These are phyloP conservation scores for Drosophila ezoana DNA, from an alignment of 2,888 invertebrate species.

Conservation along the genomic window DNA sequence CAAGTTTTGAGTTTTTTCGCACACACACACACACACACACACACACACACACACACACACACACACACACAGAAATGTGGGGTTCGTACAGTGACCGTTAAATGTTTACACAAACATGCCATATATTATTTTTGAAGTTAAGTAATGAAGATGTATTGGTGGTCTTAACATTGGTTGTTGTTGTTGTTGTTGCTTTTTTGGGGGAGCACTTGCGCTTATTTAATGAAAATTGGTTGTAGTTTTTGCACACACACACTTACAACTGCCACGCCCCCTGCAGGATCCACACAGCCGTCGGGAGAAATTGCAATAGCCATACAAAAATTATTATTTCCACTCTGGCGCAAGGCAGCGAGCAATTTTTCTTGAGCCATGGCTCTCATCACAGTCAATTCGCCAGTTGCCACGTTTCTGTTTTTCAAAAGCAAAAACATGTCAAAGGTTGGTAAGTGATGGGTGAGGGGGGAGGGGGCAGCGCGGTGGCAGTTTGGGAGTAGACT, in stretches of 20 bases:
- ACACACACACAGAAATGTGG: constrained; percentile 8
- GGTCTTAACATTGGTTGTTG: constrained; percentile 31
- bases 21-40: not conserved
- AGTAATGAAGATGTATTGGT: constrained; percentile 78
- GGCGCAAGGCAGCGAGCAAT: constrained; percentile 56
- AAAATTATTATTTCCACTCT: constrained; percentile 74
- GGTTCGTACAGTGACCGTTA: constrained; percentile 25
- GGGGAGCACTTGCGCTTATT: constrained; percentile 44
- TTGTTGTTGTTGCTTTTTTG: constrained; percentile 25
- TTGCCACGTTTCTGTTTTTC: constrained; percentile 34
- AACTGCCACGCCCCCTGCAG: not conserved
- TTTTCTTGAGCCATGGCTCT: constrained; percentile 62
- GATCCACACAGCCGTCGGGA: not conserved
- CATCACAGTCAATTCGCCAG: constrained; percentile 56
- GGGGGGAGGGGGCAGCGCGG: not conserved
- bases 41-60: not conserved
- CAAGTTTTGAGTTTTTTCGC: constrained; percentile 60
- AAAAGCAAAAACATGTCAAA: constrained; percentile 50
- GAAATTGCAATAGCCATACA: constrained; percentile 60
- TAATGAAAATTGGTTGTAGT: constrained; percentile 79
- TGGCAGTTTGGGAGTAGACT: constrained; percentile 7
- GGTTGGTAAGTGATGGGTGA: constrained; percentile 1
- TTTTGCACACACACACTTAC: constrained; percentile 40
- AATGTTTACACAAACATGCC: constrained; percentile 70
- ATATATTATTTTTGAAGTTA: constrained; percentile 61